Evolutionary conservation across 2,888 invertebrate species (phyloP).

Genomic region (Mesoligia furuncula): DNA sequence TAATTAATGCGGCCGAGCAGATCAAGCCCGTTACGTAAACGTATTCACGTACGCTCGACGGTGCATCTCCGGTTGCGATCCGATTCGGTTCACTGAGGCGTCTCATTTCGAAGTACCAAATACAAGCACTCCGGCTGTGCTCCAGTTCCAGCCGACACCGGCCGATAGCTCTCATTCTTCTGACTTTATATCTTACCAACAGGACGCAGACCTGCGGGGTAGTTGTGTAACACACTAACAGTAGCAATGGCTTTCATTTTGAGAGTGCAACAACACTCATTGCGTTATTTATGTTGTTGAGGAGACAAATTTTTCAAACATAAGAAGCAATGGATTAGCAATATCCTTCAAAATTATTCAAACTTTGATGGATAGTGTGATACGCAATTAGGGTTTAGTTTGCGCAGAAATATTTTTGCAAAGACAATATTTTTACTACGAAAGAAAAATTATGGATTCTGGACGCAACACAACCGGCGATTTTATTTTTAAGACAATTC

Average conservation of each 20-base stretch:
- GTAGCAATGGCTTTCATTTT: not conserved
- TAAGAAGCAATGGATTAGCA: not conserved
- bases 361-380: not conserved
- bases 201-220: not conserved
- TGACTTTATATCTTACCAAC: not conserved
- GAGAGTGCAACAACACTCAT: not conserved
- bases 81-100: not conserved
- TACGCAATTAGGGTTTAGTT: no score
- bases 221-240: not conserved
- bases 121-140: not conserved
- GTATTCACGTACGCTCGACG: no score
- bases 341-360: not conserved
- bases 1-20: no score
- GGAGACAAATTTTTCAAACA: not conserved
- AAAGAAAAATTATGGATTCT: not conserved
- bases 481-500: not conserved
- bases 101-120: not conserved
- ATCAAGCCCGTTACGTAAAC: no score
- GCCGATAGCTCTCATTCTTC: not conserved
- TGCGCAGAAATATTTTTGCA: not conserved
- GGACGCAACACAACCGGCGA: not conserved
- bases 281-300: not conserved
- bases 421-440: not conserved
- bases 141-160: not conserved
- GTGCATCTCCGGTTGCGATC: not conserved